Evolutionary conservation across 2,888 invertebrate genomes (phyloP), one percentile per base, ranked within the genome.

Genomic region (Parnassius smintheus): DNA sequence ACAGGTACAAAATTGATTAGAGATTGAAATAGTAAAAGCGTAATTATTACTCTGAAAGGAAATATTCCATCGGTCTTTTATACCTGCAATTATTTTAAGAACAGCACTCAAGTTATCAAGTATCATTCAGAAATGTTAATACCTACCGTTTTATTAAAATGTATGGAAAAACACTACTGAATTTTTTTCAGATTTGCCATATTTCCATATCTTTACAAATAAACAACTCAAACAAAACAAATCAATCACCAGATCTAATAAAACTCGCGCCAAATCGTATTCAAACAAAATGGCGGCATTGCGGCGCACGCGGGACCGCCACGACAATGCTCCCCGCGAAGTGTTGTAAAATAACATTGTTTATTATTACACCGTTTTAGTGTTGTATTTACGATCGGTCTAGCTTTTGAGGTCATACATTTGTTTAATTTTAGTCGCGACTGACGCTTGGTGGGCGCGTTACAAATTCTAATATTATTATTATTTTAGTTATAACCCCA

Each of bases 341-440:
- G 62, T 62, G 56, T 62, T 61, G 62, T 62, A 57, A 57, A 62
- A 54, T 50, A 57, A 59, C 58, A 55, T 59, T 62, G 62, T 62
- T 62, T 62, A 55, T 62, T 58, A 59, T 59, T 62, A 52, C 22
- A 41, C 55, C 41, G 44, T 2, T 59, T 62, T 59, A 62, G 46
- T 58, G 62, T 22, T 48, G 54, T 58, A 62, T 62, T 62, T 62
- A 59, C 62, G 58, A 59, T 45, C 62, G 57, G 62, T 59, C 62
- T 62, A 62, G 61, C 56, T 51, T 56, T 45, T 62, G 62, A 62
- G 62, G 61, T 46, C 61, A 46, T 10, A 50, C 11, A 22, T 52
- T 53, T 56, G 53, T 62, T 57, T 57, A 62, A 62, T 46, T 62
- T 61, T 57, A 57, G 62, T 48, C 11, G 9, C 9, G 46, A 22